phyloP scores from a whole-genome alignment of 2,888 invertebrate species.

The Aethes cnicana region DNA sequence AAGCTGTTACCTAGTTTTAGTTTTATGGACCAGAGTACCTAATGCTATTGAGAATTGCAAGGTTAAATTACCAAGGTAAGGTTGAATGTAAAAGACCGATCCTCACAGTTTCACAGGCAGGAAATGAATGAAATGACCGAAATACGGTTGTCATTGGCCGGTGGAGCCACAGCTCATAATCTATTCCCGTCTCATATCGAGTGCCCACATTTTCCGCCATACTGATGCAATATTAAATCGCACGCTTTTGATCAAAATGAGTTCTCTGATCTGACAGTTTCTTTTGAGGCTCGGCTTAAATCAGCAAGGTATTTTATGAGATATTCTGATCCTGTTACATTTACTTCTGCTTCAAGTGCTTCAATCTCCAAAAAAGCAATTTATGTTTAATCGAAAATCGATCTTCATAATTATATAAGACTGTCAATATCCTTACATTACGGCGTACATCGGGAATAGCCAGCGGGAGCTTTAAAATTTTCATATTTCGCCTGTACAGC shows the following conservation, averaged over 20 bases:
- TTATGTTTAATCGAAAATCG: no score
- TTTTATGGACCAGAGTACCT: no score
- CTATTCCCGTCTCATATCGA: conserved; percentile 44
- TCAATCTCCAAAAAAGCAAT: no score
- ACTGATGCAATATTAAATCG: conserved; percentile 34
- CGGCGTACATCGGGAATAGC: no score
- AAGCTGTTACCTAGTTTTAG: no score
- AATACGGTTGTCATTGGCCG: conserved; percentile 35
- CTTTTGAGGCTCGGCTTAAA: conserved; percentile 10
- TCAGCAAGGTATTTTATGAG: background rate
- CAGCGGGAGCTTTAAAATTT: no score
- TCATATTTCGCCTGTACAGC: no score
- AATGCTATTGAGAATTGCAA: no score
- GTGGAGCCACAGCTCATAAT: conserved; percentile 32
- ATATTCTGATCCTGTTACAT: background rate
- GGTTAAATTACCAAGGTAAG: no score
- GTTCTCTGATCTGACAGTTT: conserved; percentile 32
- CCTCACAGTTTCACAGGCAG: conserved; percentile 21
- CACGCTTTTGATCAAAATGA: conserved; percentile 35
- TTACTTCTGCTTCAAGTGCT: background rate
- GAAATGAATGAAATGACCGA: conserved; percentile 39
- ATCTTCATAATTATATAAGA: no score
- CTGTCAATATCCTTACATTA: no score
- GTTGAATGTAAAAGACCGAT: no score
- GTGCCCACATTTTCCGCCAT: conserved; percentile 33